Evolutionary conservation across 2,113 vertebrate species (phyloP).

Genomic region (Ameiurus melas): DNA sequence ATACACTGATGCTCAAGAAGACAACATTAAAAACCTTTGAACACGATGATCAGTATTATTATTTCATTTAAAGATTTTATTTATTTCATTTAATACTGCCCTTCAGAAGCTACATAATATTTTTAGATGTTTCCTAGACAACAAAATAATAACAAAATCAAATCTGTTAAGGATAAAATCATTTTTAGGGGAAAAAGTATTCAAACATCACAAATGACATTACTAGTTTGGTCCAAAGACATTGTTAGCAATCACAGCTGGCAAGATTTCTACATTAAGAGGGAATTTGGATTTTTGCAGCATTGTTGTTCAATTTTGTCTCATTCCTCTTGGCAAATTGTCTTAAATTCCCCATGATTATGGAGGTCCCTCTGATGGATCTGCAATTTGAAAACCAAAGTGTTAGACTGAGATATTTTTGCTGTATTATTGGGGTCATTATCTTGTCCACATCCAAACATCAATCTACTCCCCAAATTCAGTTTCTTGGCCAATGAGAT

Average conservation of each 20-base stretch:
- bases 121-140: too few species aligned
- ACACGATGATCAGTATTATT: too few species aligned
- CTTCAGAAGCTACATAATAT: too few species aligned
- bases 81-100: too few species aligned
- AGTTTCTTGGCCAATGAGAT: background rate
- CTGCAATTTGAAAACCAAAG: background rate
- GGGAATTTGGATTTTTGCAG: background rate
- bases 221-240: background rate
- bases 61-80: too few species aligned
- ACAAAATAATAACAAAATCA: too few species aligned
- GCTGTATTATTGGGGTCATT: background rate
- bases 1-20: too few species aligned
- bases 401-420: background rate
- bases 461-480: background rate
- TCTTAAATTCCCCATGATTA: background rate
- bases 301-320: background rate
- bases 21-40: too few species aligned
- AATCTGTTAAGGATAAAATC: too few species aligned
- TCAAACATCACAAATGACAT: background rate
- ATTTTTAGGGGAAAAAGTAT: background rate
- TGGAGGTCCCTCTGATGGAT: background rate
- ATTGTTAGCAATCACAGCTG: background rate
- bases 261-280: background rate
- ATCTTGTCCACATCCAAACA: background rate
- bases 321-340: background rate